Evolutionary conservation across 2,113 vertebrate genomes (phyloP), one percentile per base, ranked within the genome.

Genomic region (Montifringilla adamsi): DNA sequence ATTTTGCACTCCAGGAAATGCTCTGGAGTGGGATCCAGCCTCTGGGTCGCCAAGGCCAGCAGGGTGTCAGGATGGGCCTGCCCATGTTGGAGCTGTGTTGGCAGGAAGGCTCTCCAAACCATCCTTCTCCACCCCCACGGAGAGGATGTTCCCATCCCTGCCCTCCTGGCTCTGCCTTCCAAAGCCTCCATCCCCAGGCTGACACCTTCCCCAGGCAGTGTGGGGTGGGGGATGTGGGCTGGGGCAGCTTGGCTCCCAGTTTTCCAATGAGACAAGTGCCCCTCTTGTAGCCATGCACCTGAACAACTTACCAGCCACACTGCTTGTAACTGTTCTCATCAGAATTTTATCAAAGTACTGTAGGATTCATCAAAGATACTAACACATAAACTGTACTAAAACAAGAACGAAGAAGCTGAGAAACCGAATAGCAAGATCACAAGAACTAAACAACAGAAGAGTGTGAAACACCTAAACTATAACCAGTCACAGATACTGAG

Each of bases 71-170:
- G 81, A 9, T 5, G 0, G 6, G 33, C 7, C 9, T 77, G n/a
- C 49, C 21, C 3, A 0, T 3, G 2, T 18, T 1, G 10, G 31
- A 19, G n/a, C 58, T 7, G 31, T 24, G 12, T 13, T 39, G 26
- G 10, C 35, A 50, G 84, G 44, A 62, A 8, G 23, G 8, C 1
- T 0, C 12, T 18, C 55, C 64, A 17, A 12, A 37, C 13, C 46
- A 33, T 8, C 77, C 4, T 53, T 43, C 37, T 11, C 31, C 41
- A 37, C 7, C 56, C 10, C 11, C 21, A 1, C 1, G 12, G 4
- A 15, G 31, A 44, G 52, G 72, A 24, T 10, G 1, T 26, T 56
- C 46, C 85, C 49, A 15, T 3, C 55, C 49, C 39, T 62, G 33
- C 23, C 39, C 23, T 44, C 68, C 35, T 46, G 16, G 9, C 3